Conservation (phyloP, 2,888 invertebrate genomes). For the Chirona hameri region DNA sequence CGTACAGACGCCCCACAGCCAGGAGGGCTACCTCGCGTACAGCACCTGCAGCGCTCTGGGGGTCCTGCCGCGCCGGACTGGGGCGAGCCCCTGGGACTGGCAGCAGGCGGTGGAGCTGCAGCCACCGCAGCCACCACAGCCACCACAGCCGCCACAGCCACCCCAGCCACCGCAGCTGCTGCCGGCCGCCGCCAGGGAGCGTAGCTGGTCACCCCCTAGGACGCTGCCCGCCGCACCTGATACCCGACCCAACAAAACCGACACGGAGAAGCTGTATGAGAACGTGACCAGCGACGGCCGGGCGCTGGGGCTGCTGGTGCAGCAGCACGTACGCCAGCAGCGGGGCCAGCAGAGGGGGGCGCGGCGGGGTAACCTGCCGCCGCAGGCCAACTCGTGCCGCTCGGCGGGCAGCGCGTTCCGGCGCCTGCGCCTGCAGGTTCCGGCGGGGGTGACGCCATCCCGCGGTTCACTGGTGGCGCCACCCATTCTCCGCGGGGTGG, state of each 20-base stretch:
- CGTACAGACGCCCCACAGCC: constrained; percentile 77
- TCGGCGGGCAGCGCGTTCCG: not conserved
- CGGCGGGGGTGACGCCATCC: not conserved
- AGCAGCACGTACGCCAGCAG: not conserved
- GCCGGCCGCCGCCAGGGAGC: constrained; percentile 45
- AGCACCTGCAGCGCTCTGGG: constrained; percentile 73
- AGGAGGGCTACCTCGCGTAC: constrained; percentile 76
- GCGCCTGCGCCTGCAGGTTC: not conserved
- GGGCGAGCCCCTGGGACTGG: not conserved
- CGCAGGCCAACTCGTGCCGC: not conserved
- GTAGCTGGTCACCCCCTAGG: constrained; percentile 9
- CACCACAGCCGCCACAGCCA: too few relatives aligned
- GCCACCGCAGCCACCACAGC: constrained; percentile 42
- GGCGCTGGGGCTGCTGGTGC: constrained; percentile 5
- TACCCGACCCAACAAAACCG: constrained; percentile 61
- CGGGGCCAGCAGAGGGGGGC: not conserved
- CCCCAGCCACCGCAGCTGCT: constrained; percentile 39
- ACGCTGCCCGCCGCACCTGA: constrained; percentile 43
- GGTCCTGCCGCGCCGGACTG: constrained; percentile 55
- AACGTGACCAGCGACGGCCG: constrained; percentile 43
- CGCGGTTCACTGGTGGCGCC: not conserved
- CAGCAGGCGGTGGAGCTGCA: constrained; percentile 7
- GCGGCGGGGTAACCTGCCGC: not conserved
- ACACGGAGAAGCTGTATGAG: constrained; percentile 63
- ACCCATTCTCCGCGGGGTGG: not conserved